Evolutionary conservation across 1,140 invertebrate genomes (phyloP), one percentile per base, ranked within the genome.

Genomic region (Gonioctena quinquepunctata): DNA sequence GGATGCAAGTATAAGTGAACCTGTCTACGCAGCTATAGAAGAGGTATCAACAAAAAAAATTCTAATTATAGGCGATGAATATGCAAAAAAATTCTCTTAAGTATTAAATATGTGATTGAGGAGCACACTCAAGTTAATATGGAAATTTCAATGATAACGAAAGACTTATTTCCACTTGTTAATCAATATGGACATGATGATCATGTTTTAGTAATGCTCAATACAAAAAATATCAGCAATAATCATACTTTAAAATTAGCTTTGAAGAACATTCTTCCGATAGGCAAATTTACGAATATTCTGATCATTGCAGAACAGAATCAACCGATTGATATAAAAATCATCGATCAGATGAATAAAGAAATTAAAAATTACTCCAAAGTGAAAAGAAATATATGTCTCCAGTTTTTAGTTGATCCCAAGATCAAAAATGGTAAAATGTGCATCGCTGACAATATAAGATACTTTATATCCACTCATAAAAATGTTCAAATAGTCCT

Each of bases 181-280:
- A 52, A 22, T 52, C 50, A 52, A 52, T 52, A 16, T 52, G 50
- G 18, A 52, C 50, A 16, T 2, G 50, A 52, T 52, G 1, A 52
- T 52, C 18, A 19, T 54, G 50, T 52, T 11, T 19, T 54, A 21
- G 50, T 54, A 54, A 54, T 54, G 50, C 21, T 16, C 50, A 54
- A 54, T 54, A 54, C 50, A 54, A 54, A 54, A 19, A 54, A 54
- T 54, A 54, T 54, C 50, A 54, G 50, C 50, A 54, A 16, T 54
- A 54, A 54, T 54, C 21, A 54, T 54, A 54, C 13, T 18, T 22
- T 16, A 54, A 54, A 54, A 54, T 18, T 54, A 54, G 50, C 50
- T 54, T 52, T 52, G 50, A 52, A 16, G 50, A 52, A 52, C 50
- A 52, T 52, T 52, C 13, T 19, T 54, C 50, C 0, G 13, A 54